phyloP scores from a whole-genome alignment of 2,888 invertebrate species.

The Seira ritae region DNA sequence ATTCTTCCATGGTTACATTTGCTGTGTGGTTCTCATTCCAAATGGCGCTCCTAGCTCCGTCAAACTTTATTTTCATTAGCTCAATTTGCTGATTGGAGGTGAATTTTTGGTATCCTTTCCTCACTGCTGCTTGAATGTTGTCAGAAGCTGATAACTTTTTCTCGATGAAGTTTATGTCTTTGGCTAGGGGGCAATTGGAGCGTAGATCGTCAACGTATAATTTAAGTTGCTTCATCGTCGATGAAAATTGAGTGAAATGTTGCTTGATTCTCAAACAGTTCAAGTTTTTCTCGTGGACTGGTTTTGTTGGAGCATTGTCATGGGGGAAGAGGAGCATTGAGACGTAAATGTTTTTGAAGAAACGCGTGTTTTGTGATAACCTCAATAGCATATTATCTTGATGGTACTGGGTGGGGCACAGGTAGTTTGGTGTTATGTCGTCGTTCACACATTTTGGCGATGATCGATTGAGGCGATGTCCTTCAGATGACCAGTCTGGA shows the following conservation, averaged over 20 bases:
- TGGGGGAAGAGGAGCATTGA: background rate
- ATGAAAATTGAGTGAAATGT: conserved; percentile 38
- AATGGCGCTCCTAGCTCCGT: too few species aligned
- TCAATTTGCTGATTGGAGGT: background rate
- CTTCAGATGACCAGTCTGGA: conserved; percentile 23
- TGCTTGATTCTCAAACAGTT: conserved; percentile 26
- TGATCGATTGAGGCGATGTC: conserved; percentile 28
- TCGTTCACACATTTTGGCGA: conserved; percentile 25
- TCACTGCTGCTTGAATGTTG: background rate
- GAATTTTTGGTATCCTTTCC: conserved; percentile 15
- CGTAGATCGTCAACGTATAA: background rate
- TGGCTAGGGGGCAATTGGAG: conserved; percentile 26
- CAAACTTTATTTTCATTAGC: too few species aligned
- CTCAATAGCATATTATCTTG: background rate
- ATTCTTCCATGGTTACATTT: background rate
- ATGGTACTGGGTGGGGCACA: conserved; percentile 35
- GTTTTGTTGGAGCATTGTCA: too few species aligned
- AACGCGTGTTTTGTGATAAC: conserved; percentile 27
- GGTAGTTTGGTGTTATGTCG: conserved; percentile 17
- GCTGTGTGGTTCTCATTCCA: background rate
- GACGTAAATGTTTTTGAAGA: conserved; percentile 41
- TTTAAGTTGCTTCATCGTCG: background rate
- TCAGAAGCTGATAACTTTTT: background rate
- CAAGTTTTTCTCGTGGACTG: conserved; percentile 22
- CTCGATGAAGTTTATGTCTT: conserved; percentile 17